A percentile compares a stretch with the other conserved stretches of the same genome.
These are phyloP conservation scores for Argya squamiceps DNA, from an alignment of 2,797 vertebrate genomes.

Conservation along the genomic window DNA sequence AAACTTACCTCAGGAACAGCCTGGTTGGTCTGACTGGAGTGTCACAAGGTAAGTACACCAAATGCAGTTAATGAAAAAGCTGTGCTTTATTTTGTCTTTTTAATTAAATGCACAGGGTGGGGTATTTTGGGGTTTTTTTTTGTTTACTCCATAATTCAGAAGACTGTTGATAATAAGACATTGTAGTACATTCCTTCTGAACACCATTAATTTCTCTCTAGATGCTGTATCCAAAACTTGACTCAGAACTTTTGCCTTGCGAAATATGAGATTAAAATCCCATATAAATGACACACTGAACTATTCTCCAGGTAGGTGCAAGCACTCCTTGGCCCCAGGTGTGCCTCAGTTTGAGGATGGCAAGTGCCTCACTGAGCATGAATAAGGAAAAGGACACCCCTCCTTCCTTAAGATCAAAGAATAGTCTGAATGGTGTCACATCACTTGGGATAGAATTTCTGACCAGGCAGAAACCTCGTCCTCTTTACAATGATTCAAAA, in stretches of 20 bases:
- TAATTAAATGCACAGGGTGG: not conserved
- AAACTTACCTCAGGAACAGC: not conserved
- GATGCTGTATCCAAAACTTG: not conserved
- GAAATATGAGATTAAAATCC: conserved; percentile 8
- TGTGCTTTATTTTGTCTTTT: not conserved
- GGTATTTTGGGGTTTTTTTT: not conserved
- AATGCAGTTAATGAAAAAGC: not conserved
- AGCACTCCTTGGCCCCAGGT: not conserved
- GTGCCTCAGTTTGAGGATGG: not conserved
- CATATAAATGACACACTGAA: not conserved
- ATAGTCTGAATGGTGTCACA: not conserved
- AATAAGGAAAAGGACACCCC: not conserved
- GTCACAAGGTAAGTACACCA: not conserved
- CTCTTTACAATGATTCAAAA: not conserved
- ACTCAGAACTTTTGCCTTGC: not conserved
- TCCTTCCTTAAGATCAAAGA: not conserved
- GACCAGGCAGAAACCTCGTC: not conserved
- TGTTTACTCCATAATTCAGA: not conserved
- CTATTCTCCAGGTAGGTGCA: no score
- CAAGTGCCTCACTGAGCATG: not conserved
- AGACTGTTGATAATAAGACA: not conserved
- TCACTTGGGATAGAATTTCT: not conserved
- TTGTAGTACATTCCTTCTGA: not conserved
- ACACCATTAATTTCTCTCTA: not conserved
- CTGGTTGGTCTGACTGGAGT: not conserved